A percentile compares a stretch with the other conserved stretches of the same genome.
phyloP scores from a whole-genome alignment of 2,113 vertebrate species.

The Prolemur simus region DNA sequence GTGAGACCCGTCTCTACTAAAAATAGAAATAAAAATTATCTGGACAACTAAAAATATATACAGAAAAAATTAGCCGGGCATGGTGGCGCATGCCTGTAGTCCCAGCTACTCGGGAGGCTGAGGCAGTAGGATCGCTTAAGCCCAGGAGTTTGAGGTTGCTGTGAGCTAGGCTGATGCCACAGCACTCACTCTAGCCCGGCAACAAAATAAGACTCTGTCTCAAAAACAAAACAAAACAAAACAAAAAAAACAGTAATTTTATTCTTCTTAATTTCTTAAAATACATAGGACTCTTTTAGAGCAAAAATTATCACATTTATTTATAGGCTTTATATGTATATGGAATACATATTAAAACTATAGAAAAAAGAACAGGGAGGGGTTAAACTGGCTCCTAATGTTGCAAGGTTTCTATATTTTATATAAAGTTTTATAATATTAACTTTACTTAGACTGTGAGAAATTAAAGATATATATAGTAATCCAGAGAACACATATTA shows the following conservation, averaged over 20 bases:
- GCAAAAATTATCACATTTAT: background rate
- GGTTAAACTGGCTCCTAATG: background rate
- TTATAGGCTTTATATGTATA: background rate
- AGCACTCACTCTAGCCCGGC: too few relatives aligned
- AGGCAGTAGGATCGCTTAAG: too few relatives aligned
- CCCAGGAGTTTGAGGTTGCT: too few relatives aligned
- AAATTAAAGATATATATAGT: background rate
- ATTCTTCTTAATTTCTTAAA: conserved; percentile 17
- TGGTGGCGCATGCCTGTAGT: too few relatives aligned
- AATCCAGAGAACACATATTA: background rate
- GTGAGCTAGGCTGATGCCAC: too few relatives aligned
- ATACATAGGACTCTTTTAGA: background rate
- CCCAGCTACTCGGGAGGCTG: too few relatives aligned
- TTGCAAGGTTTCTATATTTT: background rate
- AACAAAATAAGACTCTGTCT: too few relatives aligned
- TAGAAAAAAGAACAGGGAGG: background rate
- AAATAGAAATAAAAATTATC: too few relatives aligned
- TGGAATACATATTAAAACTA: background rate
- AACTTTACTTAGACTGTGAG: background rate
- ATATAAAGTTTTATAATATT: background rate
- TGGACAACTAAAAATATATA: too few relatives aligned
- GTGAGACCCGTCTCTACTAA: too few relatives aligned
- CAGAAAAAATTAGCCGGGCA: too few relatives aligned
- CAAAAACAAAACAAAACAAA: too few relatives aligned
- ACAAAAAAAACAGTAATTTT: background rate